A percentile compares a stretch with the other conserved stretches of the same genome.
phyloP scores from a whole-genome alignment of 2,113 vertebrate species.

The Podarcis muralis region DNA sequence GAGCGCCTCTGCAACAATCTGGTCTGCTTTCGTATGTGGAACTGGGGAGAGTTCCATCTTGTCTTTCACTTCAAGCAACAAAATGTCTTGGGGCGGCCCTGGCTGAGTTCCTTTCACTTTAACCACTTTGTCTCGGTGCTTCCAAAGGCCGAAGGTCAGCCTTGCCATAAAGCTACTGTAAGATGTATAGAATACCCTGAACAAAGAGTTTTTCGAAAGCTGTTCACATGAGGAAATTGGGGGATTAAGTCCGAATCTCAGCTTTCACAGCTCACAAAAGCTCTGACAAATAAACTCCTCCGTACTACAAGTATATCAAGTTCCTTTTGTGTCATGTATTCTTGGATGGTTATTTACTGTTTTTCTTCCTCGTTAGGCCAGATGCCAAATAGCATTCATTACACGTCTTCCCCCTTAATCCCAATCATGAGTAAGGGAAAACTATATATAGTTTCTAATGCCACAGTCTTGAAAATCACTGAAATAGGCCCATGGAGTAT shows the following conservation, averaged over 20 bases:
- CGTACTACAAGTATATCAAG: not conserved
- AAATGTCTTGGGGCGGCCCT: not conserved
- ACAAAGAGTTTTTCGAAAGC: not conserved
- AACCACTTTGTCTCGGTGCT: not conserved
- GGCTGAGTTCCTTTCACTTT: not conserved
- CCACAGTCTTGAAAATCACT: not conserved
- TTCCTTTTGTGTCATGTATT: constrained; percentile 6
- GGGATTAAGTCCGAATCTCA: not conserved
- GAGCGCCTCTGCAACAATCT: not conserved
- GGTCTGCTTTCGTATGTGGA: not conserved
- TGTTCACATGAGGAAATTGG: not conserved
- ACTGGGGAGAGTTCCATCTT: not conserved
- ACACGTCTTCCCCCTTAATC: not conserved
- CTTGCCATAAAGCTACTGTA: not conserved
- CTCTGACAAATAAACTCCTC: constrained; percentile 4
- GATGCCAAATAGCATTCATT: constrained; percentile 4
- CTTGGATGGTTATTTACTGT: constrained; percentile 3
- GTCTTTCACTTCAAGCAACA: not conserved
- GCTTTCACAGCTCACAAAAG: constrained; percentile 10
- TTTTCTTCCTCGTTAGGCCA: constrained; percentile 15
- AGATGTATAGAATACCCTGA: not conserved
- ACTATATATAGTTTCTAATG: not conserved
- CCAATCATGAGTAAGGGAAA: constrained; percentile 1
- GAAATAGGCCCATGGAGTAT: not conserved
- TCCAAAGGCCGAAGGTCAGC: not conserved